Evolutionary conservation across 1,140 invertebrate genomes (phyloP).

Genomic region (Brachionus paranguensis): DNA sequence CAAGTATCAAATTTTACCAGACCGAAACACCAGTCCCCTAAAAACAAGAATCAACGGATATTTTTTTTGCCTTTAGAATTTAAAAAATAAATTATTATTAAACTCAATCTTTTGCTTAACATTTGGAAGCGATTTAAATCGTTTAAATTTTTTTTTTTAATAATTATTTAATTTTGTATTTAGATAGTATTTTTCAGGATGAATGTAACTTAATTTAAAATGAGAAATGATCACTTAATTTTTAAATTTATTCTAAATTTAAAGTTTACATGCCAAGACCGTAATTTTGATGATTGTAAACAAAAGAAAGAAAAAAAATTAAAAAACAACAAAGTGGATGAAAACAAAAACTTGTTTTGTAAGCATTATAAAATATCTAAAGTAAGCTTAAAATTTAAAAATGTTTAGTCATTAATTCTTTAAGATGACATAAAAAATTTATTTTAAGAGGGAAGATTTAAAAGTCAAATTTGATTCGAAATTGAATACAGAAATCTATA

Average conservation of each 20-base stretch:
- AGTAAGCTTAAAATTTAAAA: neutral
- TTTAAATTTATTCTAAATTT: neutral
- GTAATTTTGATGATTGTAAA: neutral
- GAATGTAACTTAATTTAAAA: neutral
- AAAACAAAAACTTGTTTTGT: neutral
- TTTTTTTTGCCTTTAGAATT: neutral
- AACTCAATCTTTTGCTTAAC: neutral
- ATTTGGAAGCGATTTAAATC: neutral
- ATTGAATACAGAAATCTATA: neutral
- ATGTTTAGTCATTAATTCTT: too few species aligned
- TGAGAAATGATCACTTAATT: neutral
- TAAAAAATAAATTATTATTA: neutral
- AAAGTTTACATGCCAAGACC: neutral
- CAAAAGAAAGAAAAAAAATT: neutral
- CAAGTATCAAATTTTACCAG: neutral
- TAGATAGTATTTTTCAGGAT: neutral
- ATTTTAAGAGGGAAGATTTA: neutral
- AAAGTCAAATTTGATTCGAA: neutral
- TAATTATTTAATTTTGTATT: neutral
- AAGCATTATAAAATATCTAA: conserved; percentile 12
- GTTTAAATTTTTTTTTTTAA: neutral
- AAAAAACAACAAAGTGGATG: neutral
- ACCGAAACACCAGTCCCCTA: neutral
- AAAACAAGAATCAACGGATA: neutral
- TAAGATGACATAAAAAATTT: neutral